phyloP scores from a whole-genome alignment of 2,797 vertebrate species.

The Phrynocephalus guinanensis region DNA sequence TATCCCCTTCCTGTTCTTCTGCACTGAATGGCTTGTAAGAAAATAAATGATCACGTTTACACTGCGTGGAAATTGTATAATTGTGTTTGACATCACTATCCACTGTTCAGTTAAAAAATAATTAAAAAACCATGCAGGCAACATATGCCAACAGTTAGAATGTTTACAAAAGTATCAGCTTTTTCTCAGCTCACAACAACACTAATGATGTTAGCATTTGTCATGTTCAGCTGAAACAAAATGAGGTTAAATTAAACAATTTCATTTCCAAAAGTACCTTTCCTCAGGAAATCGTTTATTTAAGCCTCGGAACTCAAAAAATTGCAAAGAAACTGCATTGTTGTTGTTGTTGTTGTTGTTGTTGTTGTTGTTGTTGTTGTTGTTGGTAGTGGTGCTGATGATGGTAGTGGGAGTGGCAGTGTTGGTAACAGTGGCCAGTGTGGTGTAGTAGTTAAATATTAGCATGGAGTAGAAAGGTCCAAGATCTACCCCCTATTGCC shows the following conservation, averaged over 20 bases:
- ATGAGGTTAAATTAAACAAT: conserved; percentile 12
- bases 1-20: conserved; percentile 23
- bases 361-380: background rate
- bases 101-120: conserved; percentile 71
- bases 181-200: conserved; percentile 64
- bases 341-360: background rate
- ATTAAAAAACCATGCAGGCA: conserved; percentile 72
- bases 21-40: conserved; percentile 42
- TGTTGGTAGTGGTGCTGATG: no score
- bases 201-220: conserved; percentile 70
- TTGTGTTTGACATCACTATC: conserved; percentile 71
- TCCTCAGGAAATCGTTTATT: background rate
- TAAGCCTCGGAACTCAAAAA: background rate
- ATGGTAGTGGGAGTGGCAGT: no score
- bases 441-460: no score
- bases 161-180: conserved; percentile 68
- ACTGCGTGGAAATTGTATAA: conserved; percentile 35
- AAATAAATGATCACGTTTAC: conserved; percentile 59
- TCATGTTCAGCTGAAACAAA: conserved; percentile 62
- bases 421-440: no score
- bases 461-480: no score
- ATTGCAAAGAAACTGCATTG: background rate
- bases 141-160: conserved; percentile 72
- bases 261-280: background rate
- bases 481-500: no score